Conservation (phyloP, 2,113 vertebrate species). For the Pomatorhinus ruficollis region DNA sequence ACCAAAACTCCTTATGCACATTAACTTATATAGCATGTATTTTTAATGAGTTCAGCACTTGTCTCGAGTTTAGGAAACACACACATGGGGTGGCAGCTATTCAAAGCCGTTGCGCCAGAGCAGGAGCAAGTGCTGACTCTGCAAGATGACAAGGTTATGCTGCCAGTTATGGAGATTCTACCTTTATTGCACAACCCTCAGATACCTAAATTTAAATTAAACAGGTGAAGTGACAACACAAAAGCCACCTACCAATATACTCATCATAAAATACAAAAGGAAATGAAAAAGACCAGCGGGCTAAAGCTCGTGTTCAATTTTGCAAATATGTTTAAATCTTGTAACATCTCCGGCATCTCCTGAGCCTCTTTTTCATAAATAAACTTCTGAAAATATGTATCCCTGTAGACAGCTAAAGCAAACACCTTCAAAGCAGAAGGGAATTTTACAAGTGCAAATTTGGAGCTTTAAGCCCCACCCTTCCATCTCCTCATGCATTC, state of each 20-base stretch:
- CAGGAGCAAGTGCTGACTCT: background rate
- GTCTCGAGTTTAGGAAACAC: slow-evolving; percentile 41
- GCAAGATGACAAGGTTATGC: slow-evolving; percentile 18
- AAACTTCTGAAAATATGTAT: background rate
- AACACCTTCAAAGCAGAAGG: background rate
- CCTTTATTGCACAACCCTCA: slow-evolving; percentile 44
- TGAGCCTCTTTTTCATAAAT: slow-evolving; percentile 8
- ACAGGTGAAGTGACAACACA: slow-evolving; percentile 39
- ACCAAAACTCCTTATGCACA: slow-evolving; percentile 72
- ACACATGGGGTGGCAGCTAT: slow-evolving; percentile 6
- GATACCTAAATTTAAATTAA: slow-evolving; percentile 56
- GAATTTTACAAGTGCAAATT: background rate
- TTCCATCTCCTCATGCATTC: background rate
- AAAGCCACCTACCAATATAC: slow-evolving; percentile 19
- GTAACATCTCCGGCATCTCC: background rate
- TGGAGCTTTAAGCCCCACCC: background rate
- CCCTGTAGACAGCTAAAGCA: background rate
- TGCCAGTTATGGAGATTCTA: slow-evolving; percentile 68
- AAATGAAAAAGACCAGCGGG: slow-evolving; percentile 20
- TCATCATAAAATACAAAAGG: slow-evolving; percentile 2
- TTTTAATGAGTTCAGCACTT: slow-evolving; percentile 51
- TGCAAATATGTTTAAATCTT: slow-evolving; percentile 15
- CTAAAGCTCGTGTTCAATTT: background rate
- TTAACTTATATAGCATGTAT: slow-evolving; percentile 19
- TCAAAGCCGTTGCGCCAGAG: slow-evolving; percentile 22